Base-by-base conservation (phyloP, 1,140 invertebrate genomes). In the Ceratitis capitata region DNA sequence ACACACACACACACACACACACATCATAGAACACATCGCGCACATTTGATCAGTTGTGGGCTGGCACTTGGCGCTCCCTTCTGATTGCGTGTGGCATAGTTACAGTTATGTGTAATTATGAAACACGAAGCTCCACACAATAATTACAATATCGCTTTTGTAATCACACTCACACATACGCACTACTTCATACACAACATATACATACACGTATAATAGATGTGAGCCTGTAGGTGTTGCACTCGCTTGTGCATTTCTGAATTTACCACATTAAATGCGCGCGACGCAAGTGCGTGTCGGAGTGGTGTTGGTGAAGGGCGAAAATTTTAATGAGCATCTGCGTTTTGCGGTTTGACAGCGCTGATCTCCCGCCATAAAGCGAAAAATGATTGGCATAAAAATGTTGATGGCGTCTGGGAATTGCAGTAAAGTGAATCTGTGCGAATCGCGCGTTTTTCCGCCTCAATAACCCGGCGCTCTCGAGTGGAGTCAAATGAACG, bases 131-230 rank as follows among this genome's bases (percentile, higher is more conserved):
- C 61, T 84, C n/a, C 56, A 61, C 47, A 61, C 56, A 84, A 84
- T 84, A 84, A 84, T 84, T 84, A 84, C 83, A 84, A 84, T 84
- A 61, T 84, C 56, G 83, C 56, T 39, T 56, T 61, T 39, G 53
- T 45, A 47, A 64, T 84, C 39, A 84, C 32, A 42, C 61, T 84
- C 35, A 39, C 14, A 14, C 58, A 29, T 9, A 19, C 26, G 5
- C 29, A 35, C 61, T 19, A 14, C 35, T 14, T 16, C 35, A 35
- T 19, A 16, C 51, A 19, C 19, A 6, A 12, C 3, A 19, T 64
- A 16, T 64, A 14, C 58, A 9, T 39, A 29, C 12, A 14, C 2
- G 10, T 53, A 0, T 51, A n/a, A n/a, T n/a, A n/a, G n/a, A 19
- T 51, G 49, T 6, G 47, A 49, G 12, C 10, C 19, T 56, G n/a